These are phyloP conservation scores for Bombus waltoni DNA, from an alignment of 1,140 invertebrate species.

Conservation along the genomic window DNA sequence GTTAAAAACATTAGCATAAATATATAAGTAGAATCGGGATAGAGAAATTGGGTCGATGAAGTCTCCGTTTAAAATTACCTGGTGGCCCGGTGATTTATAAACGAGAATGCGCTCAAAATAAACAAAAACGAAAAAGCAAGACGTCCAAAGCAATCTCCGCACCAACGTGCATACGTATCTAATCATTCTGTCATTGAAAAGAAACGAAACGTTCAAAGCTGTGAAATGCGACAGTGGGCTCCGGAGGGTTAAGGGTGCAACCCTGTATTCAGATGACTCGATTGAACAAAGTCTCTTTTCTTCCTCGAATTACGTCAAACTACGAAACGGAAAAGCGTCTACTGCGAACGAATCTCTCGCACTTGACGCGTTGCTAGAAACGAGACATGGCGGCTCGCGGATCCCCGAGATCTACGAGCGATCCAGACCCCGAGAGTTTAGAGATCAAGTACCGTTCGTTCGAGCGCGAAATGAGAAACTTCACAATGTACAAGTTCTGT, in stretches of 20 bases:
- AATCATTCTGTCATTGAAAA: no score
- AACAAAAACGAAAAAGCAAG: not conserved
- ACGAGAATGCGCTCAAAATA: not conserved
- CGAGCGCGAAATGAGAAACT: constrained; percentile 34
- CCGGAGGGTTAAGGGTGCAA: constrained; percentile 42
- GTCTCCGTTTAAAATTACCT: no score
- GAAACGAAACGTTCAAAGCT: not conserved
- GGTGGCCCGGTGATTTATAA: not conserved
- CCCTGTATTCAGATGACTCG: constrained; percentile 49
- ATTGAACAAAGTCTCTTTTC: constrained; percentile 25
- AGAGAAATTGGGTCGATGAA: no score
- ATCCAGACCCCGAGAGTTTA: not conserved
- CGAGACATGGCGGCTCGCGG: not conserved
- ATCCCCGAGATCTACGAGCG: not conserved
- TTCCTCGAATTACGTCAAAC: constrained; percentile 7
- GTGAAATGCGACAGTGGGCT: not conserved
- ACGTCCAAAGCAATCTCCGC: not conserved
- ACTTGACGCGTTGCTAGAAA: constrained; percentile 29
- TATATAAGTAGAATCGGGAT: no score
- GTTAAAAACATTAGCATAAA: no score
- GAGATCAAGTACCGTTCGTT: not conserved
- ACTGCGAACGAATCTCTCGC: constrained; percentile 28
- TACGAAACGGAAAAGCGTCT: constrained; percentile 26
- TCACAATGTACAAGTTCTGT: constrained; percentile 20
- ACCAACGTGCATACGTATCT: no score